Percentiles rank a stretch among this genome's conserved stretches.
Evolutionary conservation across 2,113 vertebrate genomes (phyloP).

Genomic region (Sander lucioperca): DNA sequence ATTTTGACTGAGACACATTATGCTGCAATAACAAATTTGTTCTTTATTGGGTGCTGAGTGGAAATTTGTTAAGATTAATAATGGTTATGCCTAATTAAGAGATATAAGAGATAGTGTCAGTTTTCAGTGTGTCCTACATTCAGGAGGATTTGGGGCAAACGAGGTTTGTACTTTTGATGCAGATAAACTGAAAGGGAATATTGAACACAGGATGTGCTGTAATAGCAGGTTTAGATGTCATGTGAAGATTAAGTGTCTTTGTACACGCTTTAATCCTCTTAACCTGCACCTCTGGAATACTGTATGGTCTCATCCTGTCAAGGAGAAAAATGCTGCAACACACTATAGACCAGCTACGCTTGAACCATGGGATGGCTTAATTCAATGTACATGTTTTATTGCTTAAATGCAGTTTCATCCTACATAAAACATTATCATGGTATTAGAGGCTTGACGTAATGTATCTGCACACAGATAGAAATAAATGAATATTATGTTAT

Average conservation of each 20-base stretch:
- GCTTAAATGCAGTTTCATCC: slow-evolving; percentile 29
- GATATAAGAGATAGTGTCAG: slow-evolving; percentile 3
- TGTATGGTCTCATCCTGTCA: slow-evolving; percentile 46
- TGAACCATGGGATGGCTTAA: not conserved
- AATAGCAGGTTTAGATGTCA: slow-evolving; percentile 53
- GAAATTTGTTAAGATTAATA: slow-evolving; percentile 13
- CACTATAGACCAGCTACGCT: slow-evolving; percentile 1
- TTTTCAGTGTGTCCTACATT: slow-evolving; percentile 57
- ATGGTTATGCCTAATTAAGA: not conserved
- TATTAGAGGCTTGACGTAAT: slow-evolving; percentile 8
- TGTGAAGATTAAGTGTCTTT: slow-evolving; percentile 56
- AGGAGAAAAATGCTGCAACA: slow-evolving; percentile 54
- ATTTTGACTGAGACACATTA: not conserved
- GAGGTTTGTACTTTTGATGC: slow-evolving; percentile 69
- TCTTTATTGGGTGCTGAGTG: not conserved
- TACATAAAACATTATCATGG: not conserved
- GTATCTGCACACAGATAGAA: not conserved
- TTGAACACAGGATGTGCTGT: slow-evolving; percentile 55
- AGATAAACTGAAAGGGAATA: slow-evolving; percentile 64
- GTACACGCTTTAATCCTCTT: slow-evolving; percentile 67
- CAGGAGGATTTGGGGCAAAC: slow-evolving; percentile 57
- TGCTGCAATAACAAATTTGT: not conserved
- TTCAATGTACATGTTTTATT: slow-evolving; percentile 30
- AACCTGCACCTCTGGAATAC: slow-evolving; percentile 54
- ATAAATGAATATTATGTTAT: not conserved